These are phyloP conservation scores for Amphibalanus amphitrite DNA, from an alignment of 1,140 invertebrate genomes.

Conservation along the genomic window DNA sequence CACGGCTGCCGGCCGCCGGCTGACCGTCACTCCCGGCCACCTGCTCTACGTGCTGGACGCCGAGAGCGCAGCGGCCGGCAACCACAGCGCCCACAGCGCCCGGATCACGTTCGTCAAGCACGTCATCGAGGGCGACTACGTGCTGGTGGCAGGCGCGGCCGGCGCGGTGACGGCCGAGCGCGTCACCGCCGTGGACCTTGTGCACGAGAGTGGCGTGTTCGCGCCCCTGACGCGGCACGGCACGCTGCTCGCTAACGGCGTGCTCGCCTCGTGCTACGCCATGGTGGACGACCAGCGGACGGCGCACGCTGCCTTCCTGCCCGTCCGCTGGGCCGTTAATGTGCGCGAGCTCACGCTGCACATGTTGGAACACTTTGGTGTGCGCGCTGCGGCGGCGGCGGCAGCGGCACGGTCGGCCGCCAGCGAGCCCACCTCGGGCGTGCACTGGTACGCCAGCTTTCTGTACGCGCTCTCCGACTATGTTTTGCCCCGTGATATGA, in stretches of 20 bases:
- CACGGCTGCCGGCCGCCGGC: conserved; percentile 21
- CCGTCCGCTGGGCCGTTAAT: conserved; percentile 16
- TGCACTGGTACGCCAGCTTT: conserved; percentile 27
- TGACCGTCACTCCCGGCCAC: conserved; percentile 28
- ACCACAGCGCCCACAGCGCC: neutral
- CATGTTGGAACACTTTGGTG: neutral
- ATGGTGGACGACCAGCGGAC: conserved; percentile 24
- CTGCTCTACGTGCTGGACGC: conserved; percentile 23
- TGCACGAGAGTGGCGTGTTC: conserved; percentile 22
- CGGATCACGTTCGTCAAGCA: neutral
- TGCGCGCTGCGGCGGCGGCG: neutral
- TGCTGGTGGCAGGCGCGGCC: conserved; percentile 11
- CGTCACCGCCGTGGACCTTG: conserved; percentile 11
- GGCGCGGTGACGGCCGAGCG: conserved; percentile 13
- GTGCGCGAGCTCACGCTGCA: neutral
- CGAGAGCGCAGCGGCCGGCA: neutral
- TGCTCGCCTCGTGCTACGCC: conserved; percentile 30
- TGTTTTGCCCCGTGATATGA: conserved; percentile 14
- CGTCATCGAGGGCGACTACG: conserved; percentile 2
- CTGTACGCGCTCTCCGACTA: conserved; percentile 20
- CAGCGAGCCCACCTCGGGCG: conserved; percentile 14
- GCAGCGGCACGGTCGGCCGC: neutral
- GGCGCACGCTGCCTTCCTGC: conserved; percentile 23
- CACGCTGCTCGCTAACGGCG: conserved; percentile 28
- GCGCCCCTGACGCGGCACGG: conserved; percentile 29